These are phyloP conservation scores for Tipula unca DNA, from an alignment of 2,888 invertebrate species.

Conservation along the genomic window DNA sequence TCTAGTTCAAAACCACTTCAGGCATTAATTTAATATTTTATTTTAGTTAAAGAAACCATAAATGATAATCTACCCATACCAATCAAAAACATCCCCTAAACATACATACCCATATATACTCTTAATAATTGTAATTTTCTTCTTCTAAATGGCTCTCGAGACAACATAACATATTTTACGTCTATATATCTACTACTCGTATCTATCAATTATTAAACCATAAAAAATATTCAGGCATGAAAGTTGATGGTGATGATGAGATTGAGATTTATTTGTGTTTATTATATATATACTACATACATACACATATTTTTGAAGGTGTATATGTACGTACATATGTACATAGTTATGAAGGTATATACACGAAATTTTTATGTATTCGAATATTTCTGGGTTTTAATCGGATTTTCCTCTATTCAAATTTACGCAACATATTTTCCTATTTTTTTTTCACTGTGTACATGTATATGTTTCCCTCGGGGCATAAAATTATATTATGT, in stretches of 20 bases:
- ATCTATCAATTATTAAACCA: neutral
- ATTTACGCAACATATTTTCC: neutral
- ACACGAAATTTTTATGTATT: neutral
- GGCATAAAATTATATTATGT: neutral
- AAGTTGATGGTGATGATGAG: conserved; percentile 14
- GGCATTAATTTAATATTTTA: conserved; percentile 14
- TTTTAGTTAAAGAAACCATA: neutral
- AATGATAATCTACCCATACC: neutral
- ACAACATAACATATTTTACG: neutral
- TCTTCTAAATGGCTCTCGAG: conserved; percentile 2
- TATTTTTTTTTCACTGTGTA: neutral
- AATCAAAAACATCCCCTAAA: neutral
- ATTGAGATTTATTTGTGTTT: neutral
- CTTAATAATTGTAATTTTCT: neutral
- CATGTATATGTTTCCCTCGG: neutral
- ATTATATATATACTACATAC: neutral
- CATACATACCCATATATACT: neutral
- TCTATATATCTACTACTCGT: neutral
- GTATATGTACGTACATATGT: neutral
- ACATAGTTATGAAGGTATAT: neutral
- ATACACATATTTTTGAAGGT: neutral
- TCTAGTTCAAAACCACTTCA: neutral
- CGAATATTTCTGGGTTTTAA: neutral
- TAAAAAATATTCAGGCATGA: neutral
- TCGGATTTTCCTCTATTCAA: neutral